A percentile compares a stretch with the other conserved stretches of the same genome.
Evolutionary conservation across 2,888 invertebrate species (phyloP).

Genomic region (Tanypteryx hageni): DNA sequence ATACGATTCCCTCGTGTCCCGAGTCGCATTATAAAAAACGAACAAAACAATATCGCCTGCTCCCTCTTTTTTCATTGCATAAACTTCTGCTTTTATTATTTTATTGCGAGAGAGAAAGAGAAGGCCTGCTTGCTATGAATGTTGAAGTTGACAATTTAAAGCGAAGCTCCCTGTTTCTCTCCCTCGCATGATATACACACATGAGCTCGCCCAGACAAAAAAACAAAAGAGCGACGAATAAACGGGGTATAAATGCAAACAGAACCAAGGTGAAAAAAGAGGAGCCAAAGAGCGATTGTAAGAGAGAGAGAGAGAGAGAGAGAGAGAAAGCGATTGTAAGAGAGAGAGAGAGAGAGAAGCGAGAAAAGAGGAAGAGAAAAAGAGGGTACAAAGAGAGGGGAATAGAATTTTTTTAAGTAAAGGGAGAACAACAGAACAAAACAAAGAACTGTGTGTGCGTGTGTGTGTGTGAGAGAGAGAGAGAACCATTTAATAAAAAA

Average conservation of each 20-base stretch:
- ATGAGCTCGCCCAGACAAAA: background rate
- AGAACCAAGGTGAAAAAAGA: constrained; percentile 4
- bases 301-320: too few species aligned
- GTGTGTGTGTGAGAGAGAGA: background rate
- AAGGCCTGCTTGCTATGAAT: constrained; percentile 44
- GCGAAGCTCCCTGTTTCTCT: background rate
- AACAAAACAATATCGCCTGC: background rate
- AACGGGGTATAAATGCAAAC: background rate
- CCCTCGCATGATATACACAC: constrained; percentile 25
- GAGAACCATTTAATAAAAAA: background rate
- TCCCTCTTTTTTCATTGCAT: constrained; percentile 38
- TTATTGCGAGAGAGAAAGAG: constrained; percentile 5
- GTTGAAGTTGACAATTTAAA: constrained; percentile 14
- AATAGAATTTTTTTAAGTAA: too few species aligned
- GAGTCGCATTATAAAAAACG: constrained; percentile 11
- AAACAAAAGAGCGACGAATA: background rate
- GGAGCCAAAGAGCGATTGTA: background rate
- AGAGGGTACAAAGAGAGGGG: background rate
- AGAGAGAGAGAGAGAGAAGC: background rate
- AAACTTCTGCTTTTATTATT: constrained; percentile 15
- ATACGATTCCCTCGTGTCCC: background rate
- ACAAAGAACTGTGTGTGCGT: background rate
- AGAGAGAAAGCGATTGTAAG: background rate
- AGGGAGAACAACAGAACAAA: background rate
- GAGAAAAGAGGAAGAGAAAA: background rate